A percentile compares a stretch with the other conserved stretches of the same genome.
Evolutionary conservation across 2,888 invertebrate genomes (phyloP).

Genomic region (Dendrolimus houi): DNA sequence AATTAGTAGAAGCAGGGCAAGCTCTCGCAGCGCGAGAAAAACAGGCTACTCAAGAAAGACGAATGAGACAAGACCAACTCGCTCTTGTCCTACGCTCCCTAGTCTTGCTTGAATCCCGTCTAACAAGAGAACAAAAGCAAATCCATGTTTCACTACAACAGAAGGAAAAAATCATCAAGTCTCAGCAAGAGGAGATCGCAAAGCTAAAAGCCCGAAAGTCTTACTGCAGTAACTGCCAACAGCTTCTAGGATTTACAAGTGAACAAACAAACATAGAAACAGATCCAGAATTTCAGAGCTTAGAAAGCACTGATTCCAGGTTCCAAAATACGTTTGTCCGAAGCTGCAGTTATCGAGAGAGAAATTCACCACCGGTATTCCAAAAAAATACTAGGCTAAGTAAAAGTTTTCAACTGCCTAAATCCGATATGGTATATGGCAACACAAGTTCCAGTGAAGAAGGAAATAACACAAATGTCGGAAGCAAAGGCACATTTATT

Average conservation of each 20-base stretch:
- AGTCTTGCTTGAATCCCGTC: slow-evolving; percentile 82
- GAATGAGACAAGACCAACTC: slow-evolving; percentile 82
- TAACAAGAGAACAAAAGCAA: slow-evolving; percentile 83
- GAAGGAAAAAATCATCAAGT: slow-evolving; percentile 82
- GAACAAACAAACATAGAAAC: slow-evolving; percentile 73
- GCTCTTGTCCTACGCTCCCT: slow-evolving; percentile 82
- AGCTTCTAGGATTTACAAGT: slow-evolving; percentile 67
- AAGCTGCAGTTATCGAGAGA: slow-evolving; percentile 68
- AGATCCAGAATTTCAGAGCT: slow-evolving; percentile 70
- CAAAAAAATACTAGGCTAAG: slow-evolving; percentile 72
- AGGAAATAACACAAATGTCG: slow-evolving; percentile 52
- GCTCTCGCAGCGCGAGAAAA: slow-evolving; percentile 77
- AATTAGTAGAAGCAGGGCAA: slow-evolving; percentile 79
- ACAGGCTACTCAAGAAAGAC: slow-evolving; percentile 77
- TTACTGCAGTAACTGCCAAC: slow-evolving; percentile 69
- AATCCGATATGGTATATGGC: slow-evolving; percentile 58
- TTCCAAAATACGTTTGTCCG: slow-evolving; percentile 67
- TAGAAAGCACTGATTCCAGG: slow-evolving; percentile 70
- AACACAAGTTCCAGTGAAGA: slow-evolving; percentile 73
- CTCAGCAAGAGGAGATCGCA: slow-evolving; percentile 82
- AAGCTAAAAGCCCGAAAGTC: slow-evolving; percentile 75
- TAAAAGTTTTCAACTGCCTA: slow-evolving; percentile 70
- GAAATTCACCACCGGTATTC: slow-evolving; percentile 67
- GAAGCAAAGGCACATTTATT: slow-evolving; percentile 73
- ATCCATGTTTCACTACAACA: slow-evolving; percentile 81